Percentiles rank a stretch among this genome's conserved stretches.
These are phyloP conservation scores for Rachycentron canadum DNA, from an alignment of 2,797 vertebrate species.

Conservation along the genomic window DNA sequence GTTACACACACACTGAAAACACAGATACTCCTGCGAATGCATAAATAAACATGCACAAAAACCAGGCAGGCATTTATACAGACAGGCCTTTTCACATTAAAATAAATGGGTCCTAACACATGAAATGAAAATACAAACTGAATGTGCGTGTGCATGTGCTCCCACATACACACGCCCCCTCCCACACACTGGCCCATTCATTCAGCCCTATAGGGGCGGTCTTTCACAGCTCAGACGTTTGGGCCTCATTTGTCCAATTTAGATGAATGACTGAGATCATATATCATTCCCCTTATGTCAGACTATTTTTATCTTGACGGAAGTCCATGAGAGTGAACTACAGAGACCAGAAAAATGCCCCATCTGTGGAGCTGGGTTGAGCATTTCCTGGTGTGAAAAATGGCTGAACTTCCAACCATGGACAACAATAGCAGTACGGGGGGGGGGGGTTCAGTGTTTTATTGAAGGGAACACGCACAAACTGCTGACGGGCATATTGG, in stretches of 20 bases:
- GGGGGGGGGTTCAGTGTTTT: conserved; percentile 4
- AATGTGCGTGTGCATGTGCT: conserved; percentile 11
- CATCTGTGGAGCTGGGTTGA: conserved; percentile 45
- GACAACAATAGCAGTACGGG: conserved; percentile 31
- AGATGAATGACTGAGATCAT: conserved; percentile 77
- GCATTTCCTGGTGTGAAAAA: conserved; percentile 29
- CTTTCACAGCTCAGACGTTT: conserved; percentile 71
- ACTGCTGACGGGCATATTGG: conserved; percentile 28
- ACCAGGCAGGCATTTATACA: conserved; percentile 12
- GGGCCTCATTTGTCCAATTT: conserved; percentile 81
- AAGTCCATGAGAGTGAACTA: conserved; percentile 47
- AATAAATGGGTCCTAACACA: conserved; percentile 30
- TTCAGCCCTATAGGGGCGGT: conserved; percentile 40
- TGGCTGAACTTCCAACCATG: conserved; percentile 33
- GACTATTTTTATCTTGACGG: conserved; percentile 67
- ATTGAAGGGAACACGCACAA: conserved; percentile 28
- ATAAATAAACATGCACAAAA: too few species aligned
- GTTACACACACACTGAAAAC: not conserved
- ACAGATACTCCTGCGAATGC: too few species aligned
- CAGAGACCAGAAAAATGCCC: conserved; percentile 36
- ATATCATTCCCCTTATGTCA: conserved; percentile 68
- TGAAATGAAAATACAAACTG: conserved; percentile 24
- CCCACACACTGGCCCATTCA: conserved; percentile 55
- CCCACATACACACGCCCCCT: conserved; percentile 12
- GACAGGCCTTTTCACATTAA: conserved; percentile 21